Conservation (phyloP, 2,113 vertebrate species). For the Pelmatolapia mariae region DNA sequence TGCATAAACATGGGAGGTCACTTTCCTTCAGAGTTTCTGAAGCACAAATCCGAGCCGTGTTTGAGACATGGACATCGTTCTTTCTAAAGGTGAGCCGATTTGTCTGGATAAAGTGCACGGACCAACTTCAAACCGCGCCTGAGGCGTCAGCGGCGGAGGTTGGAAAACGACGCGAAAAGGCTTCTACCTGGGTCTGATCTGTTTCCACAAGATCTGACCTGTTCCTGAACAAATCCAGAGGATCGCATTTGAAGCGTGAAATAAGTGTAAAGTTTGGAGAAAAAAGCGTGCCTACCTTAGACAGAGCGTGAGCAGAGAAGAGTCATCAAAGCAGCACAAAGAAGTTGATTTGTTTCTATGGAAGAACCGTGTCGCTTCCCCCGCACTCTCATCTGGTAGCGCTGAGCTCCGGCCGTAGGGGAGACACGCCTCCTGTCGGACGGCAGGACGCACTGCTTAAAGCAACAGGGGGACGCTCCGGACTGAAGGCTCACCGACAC, state of each 20-base stretch:
- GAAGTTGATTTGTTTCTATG: slow-evolving; percentile 65
- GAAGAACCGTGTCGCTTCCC: slow-evolving; percentile 49
- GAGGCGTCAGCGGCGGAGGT: not conserved
- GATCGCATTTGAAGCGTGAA: not conserved
- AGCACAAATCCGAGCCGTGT: not conserved
- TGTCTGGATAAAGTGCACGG: not conserved
- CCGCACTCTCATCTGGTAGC: slow-evolving; percentile 39
- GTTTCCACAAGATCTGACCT: not conserved
- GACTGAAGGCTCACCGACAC: not conserved
- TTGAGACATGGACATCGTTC: not conserved
- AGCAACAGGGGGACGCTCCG: slow-evolving; percentile 44
- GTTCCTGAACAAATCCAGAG: not conserved
- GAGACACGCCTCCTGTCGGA: slow-evolving; percentile 87
- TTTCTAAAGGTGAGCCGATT: not conserved
- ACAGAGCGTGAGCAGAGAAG: slow-evolving; percentile 27
- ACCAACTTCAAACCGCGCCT: not conserved
- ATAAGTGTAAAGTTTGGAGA: not conserved
- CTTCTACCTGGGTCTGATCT: not conserved
- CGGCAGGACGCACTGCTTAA: slow-evolving; percentile 62
- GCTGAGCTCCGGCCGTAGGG: slow-evolving; percentile 56
- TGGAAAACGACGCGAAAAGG: not conserved
- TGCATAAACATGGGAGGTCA: slow-evolving; percentile 49
- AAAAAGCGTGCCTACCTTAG: slow-evolving; percentile 54
- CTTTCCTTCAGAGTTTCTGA: slow-evolving; percentile 20
- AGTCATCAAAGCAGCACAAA: slow-evolving; percentile 53